A percentile compares a stretch with the other conserved stretches of the same genome.
These are phyloP conservation scores for Leptinotarsa undecemlineata DNA, from an alignment of 1,140 invertebrate species.

Conservation along the genomic window DNA sequence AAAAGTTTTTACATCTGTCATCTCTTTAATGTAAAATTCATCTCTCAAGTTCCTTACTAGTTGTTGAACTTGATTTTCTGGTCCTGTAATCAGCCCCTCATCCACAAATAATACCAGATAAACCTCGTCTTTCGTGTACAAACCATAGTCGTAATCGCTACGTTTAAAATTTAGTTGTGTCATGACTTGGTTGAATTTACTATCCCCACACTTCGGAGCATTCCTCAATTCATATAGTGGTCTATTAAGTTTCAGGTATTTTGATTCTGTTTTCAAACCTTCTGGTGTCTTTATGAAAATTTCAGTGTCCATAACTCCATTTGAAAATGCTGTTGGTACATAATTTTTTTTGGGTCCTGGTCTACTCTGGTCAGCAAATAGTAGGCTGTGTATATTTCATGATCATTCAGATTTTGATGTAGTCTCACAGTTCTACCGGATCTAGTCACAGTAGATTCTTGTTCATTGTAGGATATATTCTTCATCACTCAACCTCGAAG, in stretches of 20 bases:
- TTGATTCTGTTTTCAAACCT: slow-evolving; percentile 12
- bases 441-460: too few relatives aligned
- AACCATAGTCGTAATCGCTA: neutral
- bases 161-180: neutral
- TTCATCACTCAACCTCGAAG: too few relatives aligned
- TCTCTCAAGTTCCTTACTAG: neutral
- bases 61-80: slow-evolving; percentile 11
- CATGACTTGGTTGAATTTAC: neutral
- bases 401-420: too few relatives aligned
- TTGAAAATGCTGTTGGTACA: slow-evolving; percentile 29
- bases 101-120: slow-evolving; percentile 23
- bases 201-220: neutral
- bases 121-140: neutral
- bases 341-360: too few relatives aligned
- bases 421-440: too few relatives aligned
- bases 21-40: neutral
- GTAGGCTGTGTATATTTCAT: too few relatives aligned
- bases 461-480: too few relatives aligned
- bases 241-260: slow-evolving; percentile 29
- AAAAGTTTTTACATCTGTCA: slow-evolving; percentile 7
- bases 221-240: slow-evolving; percentile 19
- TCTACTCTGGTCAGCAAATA: too few relatives aligned
- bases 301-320: slow-evolving; percentile 23
- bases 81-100: slow-evolving; percentile 20
- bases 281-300: neutral